These are phyloP conservation scores for Catharus minimus DNA, from an alignment of 2,113 vertebrate genomes.

Conservation along the genomic window DNA sequence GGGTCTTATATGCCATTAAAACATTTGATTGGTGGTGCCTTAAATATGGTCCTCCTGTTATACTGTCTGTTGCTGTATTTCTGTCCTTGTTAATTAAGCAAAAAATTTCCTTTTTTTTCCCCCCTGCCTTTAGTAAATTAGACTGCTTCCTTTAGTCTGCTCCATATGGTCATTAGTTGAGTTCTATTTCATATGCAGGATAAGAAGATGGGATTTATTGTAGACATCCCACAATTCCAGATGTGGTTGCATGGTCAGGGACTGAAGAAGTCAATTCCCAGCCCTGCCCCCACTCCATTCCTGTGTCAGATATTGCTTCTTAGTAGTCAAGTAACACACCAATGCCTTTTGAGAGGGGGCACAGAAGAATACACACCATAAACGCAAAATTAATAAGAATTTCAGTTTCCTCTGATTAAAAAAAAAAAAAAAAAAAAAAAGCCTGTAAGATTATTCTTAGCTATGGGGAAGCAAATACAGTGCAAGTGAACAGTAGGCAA, in stretches of 20 bases:
- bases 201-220: slow-evolving; percentile 56
- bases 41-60: slow-evolving; percentile 23
- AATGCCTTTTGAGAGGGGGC: neutral
- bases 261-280: slow-evolving; percentile 26
- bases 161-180: slow-evolving; percentile 57
- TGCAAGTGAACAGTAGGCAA: neutral
- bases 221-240: slow-evolving; percentile 29
- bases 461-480: neutral
- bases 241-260: neutral
- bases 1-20: neutral
- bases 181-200: slow-evolving; percentile 34
- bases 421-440: neutral
- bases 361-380: neutral
- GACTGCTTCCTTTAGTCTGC: slow-evolving; percentile 34
- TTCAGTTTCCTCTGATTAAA: slow-evolving; percentile 24
- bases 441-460: slow-evolving; percentile 13
- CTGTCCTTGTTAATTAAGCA: slow-evolving; percentile 40
- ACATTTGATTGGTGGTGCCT: neutral
- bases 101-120: neutral
- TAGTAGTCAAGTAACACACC: neutral
- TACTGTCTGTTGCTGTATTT: neutral
- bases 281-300: neutral
- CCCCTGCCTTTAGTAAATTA: slow-evolving; percentile 30
- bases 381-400: slow-evolving; percentile 34
- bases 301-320: neutral